Conservation (phyloP, 1,140 invertebrate species). For the Gonatopus flavifemur region DNA sequence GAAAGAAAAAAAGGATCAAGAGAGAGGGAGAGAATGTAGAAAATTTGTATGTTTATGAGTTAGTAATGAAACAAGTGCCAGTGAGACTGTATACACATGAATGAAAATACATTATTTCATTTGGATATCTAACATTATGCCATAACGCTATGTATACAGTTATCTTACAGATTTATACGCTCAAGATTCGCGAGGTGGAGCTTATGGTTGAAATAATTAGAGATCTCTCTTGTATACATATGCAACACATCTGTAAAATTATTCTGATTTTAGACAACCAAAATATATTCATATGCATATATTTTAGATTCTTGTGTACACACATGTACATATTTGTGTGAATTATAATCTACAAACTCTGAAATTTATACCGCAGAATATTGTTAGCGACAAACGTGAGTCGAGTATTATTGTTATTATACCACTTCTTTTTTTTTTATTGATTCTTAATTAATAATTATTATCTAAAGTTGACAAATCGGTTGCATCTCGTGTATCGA, state of each 20-base stretch:
- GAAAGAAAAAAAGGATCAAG: too few relatives aligned
- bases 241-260: too few relatives aligned
- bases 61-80: conserved; percentile 41
- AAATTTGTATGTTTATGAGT: conserved; percentile 24
- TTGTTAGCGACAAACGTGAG: conserved; percentile 35
- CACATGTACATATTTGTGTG: background rate
- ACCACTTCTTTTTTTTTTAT: background rate
- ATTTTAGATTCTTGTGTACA: conserved; percentile 24
- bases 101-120: conserved; percentile 8
- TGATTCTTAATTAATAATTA: conserved; percentile 12
- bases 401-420: conserved; percentile 26
- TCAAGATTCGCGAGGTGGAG: too few relatives aligned
- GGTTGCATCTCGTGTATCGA: conserved; percentile 32
- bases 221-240: too few relatives aligned
- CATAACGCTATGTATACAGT: too few relatives aligned
- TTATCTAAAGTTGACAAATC: conserved; percentile 35
- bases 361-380: conserved; percentile 15
- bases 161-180: too few relatives aligned
- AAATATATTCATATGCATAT: conserved; percentile 24
- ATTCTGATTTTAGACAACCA: conserved; percentile 39
- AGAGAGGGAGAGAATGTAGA: conserved; percentile 8
- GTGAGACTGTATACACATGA: conserved; percentile 40
- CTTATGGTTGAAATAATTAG: too few relatives aligned
- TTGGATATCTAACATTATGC: too few relatives aligned
- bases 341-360: conserved; percentile 23